These are phyloP conservation scores for Camponotus vicinus DNA, from an alignment of 1,140 invertebrate species.

Conservation along the genomic window DNA sequence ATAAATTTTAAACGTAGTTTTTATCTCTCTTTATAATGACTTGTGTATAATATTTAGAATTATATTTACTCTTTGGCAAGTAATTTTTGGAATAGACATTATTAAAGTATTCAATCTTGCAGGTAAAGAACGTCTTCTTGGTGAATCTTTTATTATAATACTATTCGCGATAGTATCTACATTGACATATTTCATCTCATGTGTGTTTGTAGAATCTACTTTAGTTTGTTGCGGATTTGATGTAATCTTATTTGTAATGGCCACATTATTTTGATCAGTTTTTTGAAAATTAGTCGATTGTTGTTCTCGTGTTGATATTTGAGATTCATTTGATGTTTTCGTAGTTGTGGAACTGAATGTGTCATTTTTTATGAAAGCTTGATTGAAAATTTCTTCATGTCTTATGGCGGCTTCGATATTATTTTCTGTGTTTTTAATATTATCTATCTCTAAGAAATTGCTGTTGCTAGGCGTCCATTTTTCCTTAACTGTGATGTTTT, in stretches of 20 bases:
- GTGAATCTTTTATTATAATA: slow-evolving; percentile 30
- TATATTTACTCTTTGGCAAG: slow-evolving; percentile 71
- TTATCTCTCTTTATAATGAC: neutral
- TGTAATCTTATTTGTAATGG: neutral
- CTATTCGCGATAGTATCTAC: slow-evolving; percentile 50
- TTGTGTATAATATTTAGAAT: neutral
- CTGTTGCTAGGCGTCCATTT: slow-evolving; percentile 3
- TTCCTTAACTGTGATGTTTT: slow-evolving; percentile 72
- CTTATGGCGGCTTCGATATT: neutral
- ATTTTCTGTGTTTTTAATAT: neutral
- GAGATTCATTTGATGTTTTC: slow-evolving; percentile 53
- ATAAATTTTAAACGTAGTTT: neutral
- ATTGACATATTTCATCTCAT: neutral
- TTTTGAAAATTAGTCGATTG: neutral
- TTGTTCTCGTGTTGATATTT: neutral
- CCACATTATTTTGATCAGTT: neutral
- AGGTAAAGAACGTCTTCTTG: slow-evolving; percentile 77
- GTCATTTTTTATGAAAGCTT: neutral
- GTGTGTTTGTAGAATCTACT: neutral
- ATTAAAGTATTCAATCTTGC: slow-evolving; percentile 68
- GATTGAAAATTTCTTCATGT: neutral
- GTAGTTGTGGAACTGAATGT: neutral
- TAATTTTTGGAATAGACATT: slow-evolving; percentile 64
- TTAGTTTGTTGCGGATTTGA: neutral
- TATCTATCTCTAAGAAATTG: neutral